These are phyloP conservation scores for Lithophane leautieri DNA, from an alignment of 2,888 invertebrate genomes.

Conservation along the genomic window DNA sequence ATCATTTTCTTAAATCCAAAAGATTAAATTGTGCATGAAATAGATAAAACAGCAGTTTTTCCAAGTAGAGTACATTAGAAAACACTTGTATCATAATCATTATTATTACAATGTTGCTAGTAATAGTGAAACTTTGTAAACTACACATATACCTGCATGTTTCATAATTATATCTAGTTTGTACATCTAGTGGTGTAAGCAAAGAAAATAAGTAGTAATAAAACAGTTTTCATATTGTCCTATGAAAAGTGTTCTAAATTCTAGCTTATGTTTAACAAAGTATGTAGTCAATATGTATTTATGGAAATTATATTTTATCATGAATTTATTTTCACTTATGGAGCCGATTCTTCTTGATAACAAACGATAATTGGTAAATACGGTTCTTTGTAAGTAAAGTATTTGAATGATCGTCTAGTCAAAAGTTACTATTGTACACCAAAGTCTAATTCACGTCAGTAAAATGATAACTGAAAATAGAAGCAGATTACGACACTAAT, in stretches of 20 bases:
- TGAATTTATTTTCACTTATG: neutral
- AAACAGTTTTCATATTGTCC: no score
- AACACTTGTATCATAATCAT: slow-evolving; percentile 45
- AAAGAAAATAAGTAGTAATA: neutral
- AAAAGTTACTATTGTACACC: neutral
- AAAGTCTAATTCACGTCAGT: neutral
- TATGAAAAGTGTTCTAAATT: no score
- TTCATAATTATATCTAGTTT: neutral
- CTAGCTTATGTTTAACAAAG: neutral
- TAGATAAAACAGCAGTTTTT: slow-evolving; percentile 41
- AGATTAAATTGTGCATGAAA: slow-evolving; percentile 54
- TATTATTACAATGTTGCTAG: slow-evolving; percentile 47
- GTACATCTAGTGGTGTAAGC: neutral
- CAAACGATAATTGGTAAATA: neutral
- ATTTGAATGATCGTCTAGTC: neutral
- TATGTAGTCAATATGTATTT: neutral
- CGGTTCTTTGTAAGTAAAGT: neutral
- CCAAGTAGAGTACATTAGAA: slow-evolving; percentile 46
- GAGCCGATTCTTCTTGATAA: neutral
- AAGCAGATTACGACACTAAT: neutral
- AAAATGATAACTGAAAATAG: neutral
- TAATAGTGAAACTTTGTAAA: slow-evolving; percentile 35
- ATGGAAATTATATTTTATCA: neutral
- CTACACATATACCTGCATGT: neutral
- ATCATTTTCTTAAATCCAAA: slow-evolving; percentile 29